A percentile compares a stretch with the other conserved stretches of the same genome.
Conservation (phyloP, 2,888 invertebrate genomes). For the Palloptera scutellata region DNA sequence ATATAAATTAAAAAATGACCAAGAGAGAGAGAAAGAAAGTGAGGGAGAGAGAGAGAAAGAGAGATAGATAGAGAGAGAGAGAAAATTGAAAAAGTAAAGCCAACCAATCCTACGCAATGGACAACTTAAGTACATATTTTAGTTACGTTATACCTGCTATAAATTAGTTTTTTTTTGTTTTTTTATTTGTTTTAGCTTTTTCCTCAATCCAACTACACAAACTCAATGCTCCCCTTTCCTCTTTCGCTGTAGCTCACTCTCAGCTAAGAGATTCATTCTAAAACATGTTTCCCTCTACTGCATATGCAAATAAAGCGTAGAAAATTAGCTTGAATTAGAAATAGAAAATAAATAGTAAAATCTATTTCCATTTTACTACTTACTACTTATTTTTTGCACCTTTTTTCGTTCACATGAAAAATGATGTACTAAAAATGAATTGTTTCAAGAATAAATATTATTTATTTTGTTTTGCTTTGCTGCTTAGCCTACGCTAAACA, state of each 20-base stretch:
- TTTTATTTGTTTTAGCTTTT: too few relatives aligned
- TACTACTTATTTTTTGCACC: too few relatives aligned
- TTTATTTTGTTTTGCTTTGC: too few relatives aligned
- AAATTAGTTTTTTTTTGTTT: too few relatives aligned
- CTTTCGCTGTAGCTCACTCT: not conserved
- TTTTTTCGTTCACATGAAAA: not conserved
- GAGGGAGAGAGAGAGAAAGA: too few relatives aligned
- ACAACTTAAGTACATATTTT: not conserved
- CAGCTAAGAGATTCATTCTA: not conserved
- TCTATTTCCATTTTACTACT: slow-evolving; percentile 6
- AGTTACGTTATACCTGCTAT: too few relatives aligned
- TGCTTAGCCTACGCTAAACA: too few relatives aligned
- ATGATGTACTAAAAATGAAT: slow-evolving; percentile 14
- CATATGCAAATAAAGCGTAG: slow-evolving; percentile 33
- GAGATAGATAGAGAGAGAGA: too few relatives aligned
- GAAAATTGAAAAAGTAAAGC: slow-evolving; percentile 6
- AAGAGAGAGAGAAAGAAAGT: too few relatives aligned
- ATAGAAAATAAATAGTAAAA: not conserved
- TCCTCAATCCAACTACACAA: too few relatives aligned
- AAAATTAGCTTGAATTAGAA: slow-evolving; percentile 17
- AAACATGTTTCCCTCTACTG: slow-evolving; percentile 29
- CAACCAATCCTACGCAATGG: not conserved
- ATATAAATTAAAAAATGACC: slow-evolving; percentile 26
- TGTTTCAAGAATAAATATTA: not conserved
- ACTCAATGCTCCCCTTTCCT: not conserved